A percentile compares a stretch with the other conserved stretches of the same genome.
Evolutionary conservation across 2,113 vertebrate species (phyloP).

Genomic region (Ploceus nigricollis): DNA sequence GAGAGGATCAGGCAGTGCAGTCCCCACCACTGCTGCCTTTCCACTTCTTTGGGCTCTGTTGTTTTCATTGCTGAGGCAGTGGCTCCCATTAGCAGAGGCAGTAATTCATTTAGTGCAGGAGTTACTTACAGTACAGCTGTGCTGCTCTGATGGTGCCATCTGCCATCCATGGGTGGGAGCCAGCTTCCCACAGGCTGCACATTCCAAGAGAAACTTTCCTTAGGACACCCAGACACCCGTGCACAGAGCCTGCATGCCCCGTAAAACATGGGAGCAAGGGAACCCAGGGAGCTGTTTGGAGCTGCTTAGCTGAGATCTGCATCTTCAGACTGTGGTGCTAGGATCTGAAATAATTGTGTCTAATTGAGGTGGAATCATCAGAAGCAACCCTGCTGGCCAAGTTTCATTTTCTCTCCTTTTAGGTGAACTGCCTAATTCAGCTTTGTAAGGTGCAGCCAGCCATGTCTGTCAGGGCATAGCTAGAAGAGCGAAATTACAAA

Average conservation of each 20-base stretch:
- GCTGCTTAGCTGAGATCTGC: neutral
- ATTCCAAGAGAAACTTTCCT: neutral
- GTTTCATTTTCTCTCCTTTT: conserved; percentile 7
- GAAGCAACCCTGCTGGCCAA: neutral
- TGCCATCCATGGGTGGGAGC: conserved; percentile 10
- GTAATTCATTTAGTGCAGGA: conserved; percentile 1
- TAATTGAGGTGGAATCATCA: neutral
- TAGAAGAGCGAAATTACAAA: neutral
- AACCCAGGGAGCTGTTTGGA: neutral
- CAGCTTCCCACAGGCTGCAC: neutral
- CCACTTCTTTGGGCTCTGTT: neutral
- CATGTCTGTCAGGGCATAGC: neutral
- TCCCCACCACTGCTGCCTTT: neutral
- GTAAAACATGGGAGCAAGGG: neutral
- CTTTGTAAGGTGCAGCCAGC: conserved; percentile 6
- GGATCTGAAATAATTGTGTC: neutral
- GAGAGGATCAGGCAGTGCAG: neutral
- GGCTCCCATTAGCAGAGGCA: neutral
- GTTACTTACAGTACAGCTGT: conserved; percentile 51
- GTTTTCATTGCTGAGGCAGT: neutral
- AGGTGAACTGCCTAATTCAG: neutral
- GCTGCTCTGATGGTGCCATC: conserved; percentile 46
- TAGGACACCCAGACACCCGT: neutral
- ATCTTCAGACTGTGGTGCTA: neutral
- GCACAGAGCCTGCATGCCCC: neutral